Evolutionary conservation across 2,888 invertebrate species (phyloP).

Genomic region (Sesamia inferens): DNA sequence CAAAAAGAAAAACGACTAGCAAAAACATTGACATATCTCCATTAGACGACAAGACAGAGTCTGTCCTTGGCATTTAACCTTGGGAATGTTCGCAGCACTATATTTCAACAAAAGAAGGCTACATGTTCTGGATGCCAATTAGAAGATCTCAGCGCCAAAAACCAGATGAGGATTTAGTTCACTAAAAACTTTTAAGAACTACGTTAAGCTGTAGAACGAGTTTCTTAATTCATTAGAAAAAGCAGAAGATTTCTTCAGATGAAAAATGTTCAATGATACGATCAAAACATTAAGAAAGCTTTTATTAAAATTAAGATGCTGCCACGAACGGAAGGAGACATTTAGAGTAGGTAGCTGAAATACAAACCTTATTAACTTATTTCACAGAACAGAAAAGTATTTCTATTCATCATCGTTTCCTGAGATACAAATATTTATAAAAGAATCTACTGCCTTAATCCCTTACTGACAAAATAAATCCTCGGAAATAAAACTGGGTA

Average conservation of each 20-base stretch:
- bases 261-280: slow-evolving; percentile 25
- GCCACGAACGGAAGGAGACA: slow-evolving; percentile 5
- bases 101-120: slow-evolving; percentile 23
- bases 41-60: slow-evolving; percentile 36
- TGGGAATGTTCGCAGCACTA: slow-evolving; percentile 45
- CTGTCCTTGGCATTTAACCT: slow-evolving; percentile 53
- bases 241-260: neutral
- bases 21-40: slow-evolving; percentile 40
- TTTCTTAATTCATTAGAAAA: neutral
- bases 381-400: too few species aligned
- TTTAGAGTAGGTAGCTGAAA: slow-evolving; percentile 28
- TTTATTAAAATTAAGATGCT: slow-evolving; percentile 49
- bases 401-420: neutral
- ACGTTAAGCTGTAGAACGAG: neutral
- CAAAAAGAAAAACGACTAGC: slow-evolving; percentile 36
- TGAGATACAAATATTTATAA: neutral
- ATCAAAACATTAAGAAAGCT: slow-evolving; percentile 36
- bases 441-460: neutral
- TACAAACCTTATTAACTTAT: too few species aligned
- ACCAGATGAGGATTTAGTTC: neutral
- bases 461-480: neutral
- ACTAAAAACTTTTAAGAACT: neutral
- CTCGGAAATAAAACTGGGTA: neutral
- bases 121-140: slow-evolving; percentile 22
- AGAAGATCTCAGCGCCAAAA: slow-evolving; percentile 28